These are phyloP conservation scores for Epirrhoe alternata DNA, from an alignment of 2,888 invertebrate genomes.

Conservation along the genomic window DNA sequence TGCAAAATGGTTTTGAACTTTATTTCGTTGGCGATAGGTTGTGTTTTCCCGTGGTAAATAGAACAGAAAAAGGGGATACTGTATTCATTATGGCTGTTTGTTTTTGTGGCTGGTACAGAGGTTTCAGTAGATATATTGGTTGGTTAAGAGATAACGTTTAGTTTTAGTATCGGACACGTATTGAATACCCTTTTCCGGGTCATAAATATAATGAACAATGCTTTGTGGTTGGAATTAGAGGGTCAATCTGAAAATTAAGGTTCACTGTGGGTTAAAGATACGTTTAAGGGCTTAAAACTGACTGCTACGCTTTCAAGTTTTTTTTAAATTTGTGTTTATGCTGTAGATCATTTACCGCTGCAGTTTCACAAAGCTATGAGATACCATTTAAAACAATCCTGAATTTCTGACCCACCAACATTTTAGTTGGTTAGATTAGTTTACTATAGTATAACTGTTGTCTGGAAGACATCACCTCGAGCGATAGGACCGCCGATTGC, in stretches of 20 bases:
- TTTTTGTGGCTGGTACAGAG: constrained; percentile 22
- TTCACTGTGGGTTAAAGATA: too few relatives aligned
- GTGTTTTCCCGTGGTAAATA: constrained; percentile 10
- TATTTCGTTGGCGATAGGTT: background rate
- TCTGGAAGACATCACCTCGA: too few relatives aligned
- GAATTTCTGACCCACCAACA: too few relatives aligned
- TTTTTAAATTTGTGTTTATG: too few relatives aligned
- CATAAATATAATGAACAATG: background rate
- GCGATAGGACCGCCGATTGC: too few relatives aligned
- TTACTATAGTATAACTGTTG: too few relatives aligned
- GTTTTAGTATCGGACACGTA: background rate
- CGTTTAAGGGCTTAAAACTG: too few relatives aligned
- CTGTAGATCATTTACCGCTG: too few relatives aligned
- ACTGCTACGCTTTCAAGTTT: too few relatives aligned
- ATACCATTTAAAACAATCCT: too few relatives aligned
- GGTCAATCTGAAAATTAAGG: background rate
- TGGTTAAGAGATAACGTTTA: constrained; percentile 7
- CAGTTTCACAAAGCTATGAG: too few relatives aligned
- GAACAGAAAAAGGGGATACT: constrained; percentile 1
- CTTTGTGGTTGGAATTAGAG: background rate
- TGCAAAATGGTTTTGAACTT: constrained; percentile 1
- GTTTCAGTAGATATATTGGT: constrained; percentile 2
- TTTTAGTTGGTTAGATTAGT: too few relatives aligned
- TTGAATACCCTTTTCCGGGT: background rate
- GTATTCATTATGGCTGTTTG: constrained; percentile 33